These are phyloP conservation scores for Drosophila ezoana DNA, from an alignment of 2,888 invertebrate species.

Conservation along the genomic window DNA sequence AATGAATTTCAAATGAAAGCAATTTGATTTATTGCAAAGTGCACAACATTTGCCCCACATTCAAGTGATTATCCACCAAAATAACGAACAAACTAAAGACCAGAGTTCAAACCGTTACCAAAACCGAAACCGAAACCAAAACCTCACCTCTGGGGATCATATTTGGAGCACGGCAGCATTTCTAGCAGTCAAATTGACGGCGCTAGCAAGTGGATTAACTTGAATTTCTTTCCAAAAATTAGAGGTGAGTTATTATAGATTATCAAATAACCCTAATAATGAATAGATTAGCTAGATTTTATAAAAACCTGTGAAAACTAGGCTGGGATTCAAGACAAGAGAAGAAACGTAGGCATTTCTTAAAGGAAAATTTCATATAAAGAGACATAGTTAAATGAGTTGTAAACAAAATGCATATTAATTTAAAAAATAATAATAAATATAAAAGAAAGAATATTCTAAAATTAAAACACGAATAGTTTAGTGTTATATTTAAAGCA, in stretches of 20 bases:
- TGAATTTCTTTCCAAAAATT: conserved; percentile 59
- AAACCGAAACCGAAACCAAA: conserved; percentile 13
- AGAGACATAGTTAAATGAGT: no score
- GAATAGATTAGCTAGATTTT: not conserved
- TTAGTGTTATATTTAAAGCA: no score
- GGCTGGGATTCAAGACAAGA: not conserved
- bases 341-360: not conserved
- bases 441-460: not conserved
- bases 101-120: conserved; percentile 13
- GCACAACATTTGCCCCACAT: conserved; percentile 72
- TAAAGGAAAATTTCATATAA: no score
- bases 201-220: conserved; percentile 71
- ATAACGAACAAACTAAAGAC: conserved; percentile 6
- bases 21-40: conserved; percentile 73
- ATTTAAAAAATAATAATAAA: not conserved
- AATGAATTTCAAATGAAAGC: conserved; percentile 56
- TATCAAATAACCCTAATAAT: not conserved
- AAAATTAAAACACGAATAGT: no score
- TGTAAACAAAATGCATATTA: not conserved
- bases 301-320: no score
- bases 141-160: conserved; percentile 5
- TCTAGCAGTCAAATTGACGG: conserved; percentile 55
- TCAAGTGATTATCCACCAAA: conserved; percentile 35
- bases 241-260: conserved; percentile 59
- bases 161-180: conserved; percentile 13